Conservation (phyloP, 2,888 invertebrate genomes). For the Ormyrus rosae region DNA sequence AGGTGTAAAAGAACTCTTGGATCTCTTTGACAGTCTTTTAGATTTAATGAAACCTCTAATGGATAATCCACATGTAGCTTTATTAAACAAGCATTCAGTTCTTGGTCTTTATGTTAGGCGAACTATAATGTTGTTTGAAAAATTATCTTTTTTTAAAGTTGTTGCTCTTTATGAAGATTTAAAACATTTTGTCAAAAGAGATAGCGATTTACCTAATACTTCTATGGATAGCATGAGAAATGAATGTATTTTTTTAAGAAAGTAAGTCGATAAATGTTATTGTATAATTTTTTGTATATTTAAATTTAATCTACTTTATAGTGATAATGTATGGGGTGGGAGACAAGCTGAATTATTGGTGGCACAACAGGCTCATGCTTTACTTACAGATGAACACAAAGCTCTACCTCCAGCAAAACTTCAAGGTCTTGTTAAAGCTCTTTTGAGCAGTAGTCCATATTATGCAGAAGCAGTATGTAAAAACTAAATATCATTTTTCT, state of each 20-base stretch:
- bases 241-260: constrained; percentile 57
- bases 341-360: constrained; percentile 93
- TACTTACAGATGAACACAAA: constrained; percentile 88
- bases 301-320: constrained; percentile 22
- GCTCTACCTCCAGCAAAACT: constrained; percentile 87
- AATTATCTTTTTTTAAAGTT: constrained; percentile 89
- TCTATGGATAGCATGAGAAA: constrained; percentile 54
- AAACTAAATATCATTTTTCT: constrained; percentile 23
- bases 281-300: neutral
- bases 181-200: constrained; percentile 63
- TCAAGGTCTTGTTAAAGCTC: constrained; percentile 84
- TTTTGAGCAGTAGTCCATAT: constrained; percentile 86
- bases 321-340: constrained; percentile 85
- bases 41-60: constrained; percentile 78
- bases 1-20: constrained; percentile 78
- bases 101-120: constrained; percentile 89
- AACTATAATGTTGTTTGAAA: constrained; percentile 88
- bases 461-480: constrained; percentile 87
- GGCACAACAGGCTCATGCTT: constrained; percentile 88
- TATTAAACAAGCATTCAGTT: constrained; percentile 73
- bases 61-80: constrained; percentile 67
- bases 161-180: constrained; percentile 85
- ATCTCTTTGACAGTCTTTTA: constrained; percentile 81
- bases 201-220: constrained; percentile 48
- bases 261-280: constrained; percentile 59